These are phyloP conservation scores for Pteropus alecto DNA, from an alignment of 2,113 vertebrate species.

Conservation along the genomic window DNA sequence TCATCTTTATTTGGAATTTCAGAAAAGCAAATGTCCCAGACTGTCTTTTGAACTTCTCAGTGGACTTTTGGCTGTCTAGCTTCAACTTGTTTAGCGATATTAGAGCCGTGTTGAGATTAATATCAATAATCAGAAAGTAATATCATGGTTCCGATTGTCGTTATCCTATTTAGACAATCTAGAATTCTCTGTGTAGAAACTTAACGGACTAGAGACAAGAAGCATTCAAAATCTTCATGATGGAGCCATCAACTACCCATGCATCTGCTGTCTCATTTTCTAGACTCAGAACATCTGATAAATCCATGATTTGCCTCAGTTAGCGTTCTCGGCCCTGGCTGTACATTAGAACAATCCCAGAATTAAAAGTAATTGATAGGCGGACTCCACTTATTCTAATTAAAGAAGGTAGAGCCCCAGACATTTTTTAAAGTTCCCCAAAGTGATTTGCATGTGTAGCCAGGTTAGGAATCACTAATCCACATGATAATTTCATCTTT, in stretches of 20 bases:
- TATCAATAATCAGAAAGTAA: slow-evolving; percentile 61
- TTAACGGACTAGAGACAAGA: slow-evolving; percentile 49
- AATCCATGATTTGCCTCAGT: slow-evolving; percentile 34
- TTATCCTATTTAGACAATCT: slow-evolving; percentile 53
- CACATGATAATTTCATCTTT: slow-evolving; percentile 58
- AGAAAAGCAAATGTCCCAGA: not conserved
- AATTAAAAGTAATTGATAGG: not conserved
- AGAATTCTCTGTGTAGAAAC: slow-evolving; percentile 42
- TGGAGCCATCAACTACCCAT: not conserved
- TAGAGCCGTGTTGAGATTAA: slow-evolving; percentile 38
- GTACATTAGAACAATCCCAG: not conserved
- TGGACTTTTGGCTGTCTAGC: not conserved
- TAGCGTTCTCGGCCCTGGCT: slow-evolving; percentile 15
- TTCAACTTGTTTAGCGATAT: slow-evolving; percentile 65
- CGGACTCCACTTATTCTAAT: not conserved
- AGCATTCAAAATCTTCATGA: slow-evolving; percentile 39
- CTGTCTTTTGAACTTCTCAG: slow-evolving; percentile 37
- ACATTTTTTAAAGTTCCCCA: slow-evolving; percentile 8
- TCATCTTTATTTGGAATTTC: slow-evolving; percentile 42
- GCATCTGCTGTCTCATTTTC: slow-evolving; percentile 48
- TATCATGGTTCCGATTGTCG: slow-evolving; percentile 43
- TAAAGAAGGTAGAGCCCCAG: not conserved
- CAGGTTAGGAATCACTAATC: slow-evolving; percentile 17
- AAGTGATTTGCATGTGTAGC: not conserved
- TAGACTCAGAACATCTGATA: slow-evolving; percentile 66